phyloP scores from a whole-genome alignment of 2,113 vertebrate species.

The Heterotis niloticus region DNA sequence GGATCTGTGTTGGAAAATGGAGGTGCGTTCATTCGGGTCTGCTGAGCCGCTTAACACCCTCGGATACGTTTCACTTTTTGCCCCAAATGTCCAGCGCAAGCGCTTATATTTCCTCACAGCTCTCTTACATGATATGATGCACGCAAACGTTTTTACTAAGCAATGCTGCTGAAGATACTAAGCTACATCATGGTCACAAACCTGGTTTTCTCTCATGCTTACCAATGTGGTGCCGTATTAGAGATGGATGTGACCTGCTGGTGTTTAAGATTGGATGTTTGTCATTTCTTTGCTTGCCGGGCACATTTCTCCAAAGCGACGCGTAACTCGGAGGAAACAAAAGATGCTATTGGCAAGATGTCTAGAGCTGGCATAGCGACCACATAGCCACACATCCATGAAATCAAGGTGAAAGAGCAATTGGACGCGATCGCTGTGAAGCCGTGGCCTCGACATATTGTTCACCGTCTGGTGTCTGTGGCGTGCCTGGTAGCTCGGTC shows the following conservation, averaged over 20 bases:
- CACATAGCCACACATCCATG: neutral
- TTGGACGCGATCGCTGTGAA: slow-evolving; percentile 26
- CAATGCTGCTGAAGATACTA: neutral
- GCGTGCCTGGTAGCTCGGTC: slow-evolving; percentile 25
- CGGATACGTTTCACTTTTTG: too few relatives aligned
- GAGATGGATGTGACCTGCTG: too few relatives aligned
- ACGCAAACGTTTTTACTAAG: neutral
- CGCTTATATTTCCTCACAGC: neutral
- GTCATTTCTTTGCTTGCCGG: too few relatives aligned
- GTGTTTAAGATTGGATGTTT: too few relatives aligned
- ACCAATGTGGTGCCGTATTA: too few relatives aligned
- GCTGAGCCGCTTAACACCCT: neutral
- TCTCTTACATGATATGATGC: neutral
- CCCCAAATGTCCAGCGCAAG: too few relatives aligned
- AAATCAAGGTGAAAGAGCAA: slow-evolving; percentile 6
- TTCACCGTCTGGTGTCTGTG: slow-evolving; percentile 11
- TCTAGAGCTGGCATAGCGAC: neutral
- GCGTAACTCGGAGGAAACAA: too few relatives aligned
- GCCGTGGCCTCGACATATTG: slow-evolving; percentile 33
- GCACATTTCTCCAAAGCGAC: too few relatives aligned
- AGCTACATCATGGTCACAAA: too few relatives aligned
- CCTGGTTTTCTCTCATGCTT: too few relatives aligned
- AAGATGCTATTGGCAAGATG: neutral
- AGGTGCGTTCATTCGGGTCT: neutral
- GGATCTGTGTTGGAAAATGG: neutral